phyloP scores from a whole-genome alignment of 64 coral and sea anemone species.

The Porites lutea region DNA sequence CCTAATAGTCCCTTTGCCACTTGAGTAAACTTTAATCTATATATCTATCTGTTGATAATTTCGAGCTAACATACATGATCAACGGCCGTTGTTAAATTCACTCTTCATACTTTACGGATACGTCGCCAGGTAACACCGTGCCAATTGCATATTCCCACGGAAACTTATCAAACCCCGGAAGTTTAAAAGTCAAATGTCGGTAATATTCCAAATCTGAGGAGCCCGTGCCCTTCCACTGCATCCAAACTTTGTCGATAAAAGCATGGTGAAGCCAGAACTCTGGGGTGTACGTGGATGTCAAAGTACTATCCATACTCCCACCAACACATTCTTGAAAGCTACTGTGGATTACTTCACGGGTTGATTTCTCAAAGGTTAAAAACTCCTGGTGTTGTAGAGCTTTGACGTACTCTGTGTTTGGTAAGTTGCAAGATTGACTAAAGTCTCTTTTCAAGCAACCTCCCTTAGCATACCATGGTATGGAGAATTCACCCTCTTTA shows the following conservation, averaged over 20 bases:
- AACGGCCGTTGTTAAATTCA: no score
- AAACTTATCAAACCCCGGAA: conserved; percentile 44
- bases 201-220: conserved; percentile 47
- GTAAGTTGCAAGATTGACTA: conserved; percentile 49
- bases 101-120: conserved; percentile 39
- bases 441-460: conserved; percentile 79
- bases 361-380: conserved; percentile 62
- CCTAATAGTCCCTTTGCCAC: no score
- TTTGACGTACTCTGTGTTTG: conserved; percentile 23
- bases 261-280: conserved; percentile 77
- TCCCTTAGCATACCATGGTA: conserved; percentile 55
- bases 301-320: conserved; percentile 47
- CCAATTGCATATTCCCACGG: conserved; percentile 56
- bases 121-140: conserved; percentile 44
- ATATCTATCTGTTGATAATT: no score
- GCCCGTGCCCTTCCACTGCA: conserved; percentile 52
- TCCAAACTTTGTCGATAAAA: conserved; percentile 83
- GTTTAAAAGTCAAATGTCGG: conserved; percentile 1
- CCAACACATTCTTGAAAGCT: conserved; percentile 74
- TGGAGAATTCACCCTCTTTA: conserved; percentile 20
- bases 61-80: no score
- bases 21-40: no score
- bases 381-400: neutral
- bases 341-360: conserved; percentile 65
- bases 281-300: conserved; percentile 39